A percentile compares a stretch with the other conserved stretches of the same genome.
phyloP scores from a whole-genome alignment of 2,888 invertebrate species.

The Cacoxenus indagator region DNA sequence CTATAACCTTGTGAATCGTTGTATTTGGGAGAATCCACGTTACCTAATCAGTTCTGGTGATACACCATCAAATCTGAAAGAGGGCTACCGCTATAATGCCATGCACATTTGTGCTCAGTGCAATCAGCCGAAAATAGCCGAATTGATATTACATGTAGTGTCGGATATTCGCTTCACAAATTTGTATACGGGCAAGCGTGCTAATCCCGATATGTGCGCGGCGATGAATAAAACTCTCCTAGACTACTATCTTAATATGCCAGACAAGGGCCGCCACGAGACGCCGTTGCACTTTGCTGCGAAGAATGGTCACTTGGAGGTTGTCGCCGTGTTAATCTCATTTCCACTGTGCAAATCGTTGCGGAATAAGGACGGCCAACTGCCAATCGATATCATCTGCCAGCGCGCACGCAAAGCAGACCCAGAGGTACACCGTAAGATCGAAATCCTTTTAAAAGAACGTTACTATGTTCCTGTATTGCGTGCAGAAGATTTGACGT shows the following conservation, averaged over 20 bases:
- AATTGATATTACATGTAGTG: conserved; percentile 83
- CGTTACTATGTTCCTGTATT: conserved; percentile 91
- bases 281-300: conserved; percentile 95
- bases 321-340: conserved; percentile 83
- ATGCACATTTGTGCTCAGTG: conserved; percentile 88
- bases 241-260: conserved; percentile 93
- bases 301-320: conserved; percentile 86
- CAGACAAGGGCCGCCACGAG: conserved; percentile 92
- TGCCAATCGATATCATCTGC: conserved; percentile 84
- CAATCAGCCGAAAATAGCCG: conserved; percentile 80
- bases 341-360: conserved; percentile 85
- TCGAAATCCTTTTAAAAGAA: conserved; percentile 78
- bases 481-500: conserved; percentile 81
- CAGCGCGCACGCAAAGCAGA: conserved; percentile 73
- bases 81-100: conserved; percentile 91
- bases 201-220: conserved; percentile 64
- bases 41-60: conserved; percentile 89
- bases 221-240: conserved; percentile 80
- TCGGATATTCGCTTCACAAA: conserved; percentile 82
- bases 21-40: conserved; percentile 89
- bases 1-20: conserved; percentile 74
- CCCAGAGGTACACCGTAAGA: conserved; percentile 72
- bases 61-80: conserved; percentile 91
- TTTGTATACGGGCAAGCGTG: conserved; percentile 78
- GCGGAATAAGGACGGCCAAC: conserved; percentile 82